Base-by-base conservation (phyloP, 2,888 invertebrate genomes). In the Drosophila ustulata region DNA sequence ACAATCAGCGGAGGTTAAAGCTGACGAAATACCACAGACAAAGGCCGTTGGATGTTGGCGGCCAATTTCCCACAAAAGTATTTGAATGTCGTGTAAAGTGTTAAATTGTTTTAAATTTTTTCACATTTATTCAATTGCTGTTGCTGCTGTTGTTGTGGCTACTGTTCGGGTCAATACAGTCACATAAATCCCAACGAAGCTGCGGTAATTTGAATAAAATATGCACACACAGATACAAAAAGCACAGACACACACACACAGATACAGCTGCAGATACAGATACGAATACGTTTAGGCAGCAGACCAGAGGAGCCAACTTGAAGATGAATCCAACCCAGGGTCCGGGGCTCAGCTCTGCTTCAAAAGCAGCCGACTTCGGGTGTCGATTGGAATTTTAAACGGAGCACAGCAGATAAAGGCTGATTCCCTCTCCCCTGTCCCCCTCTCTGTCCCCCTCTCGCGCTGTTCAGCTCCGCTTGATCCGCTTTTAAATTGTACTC, bases 301-400 rank as follows among this genome's bases (percentile, higher is more conserved):
- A 32, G 11, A n/a, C 18, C 18, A 18, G 18, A 23, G 45, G 3
- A 28, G 11, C 13, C 4, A 41, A 41, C 13, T 18, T 18, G 18
- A 18, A 18, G 18, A 18, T 18, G 18, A 18, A 18, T 18, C 18
- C 18, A 41, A 18, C 3, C 13, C 52, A 11, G 41, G 3, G 23
- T 37, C 49, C 37, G 59, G 62, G 58, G 61, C 63, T 49, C 30
- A 5, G 28, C 58, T 18, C 18, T 18, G 66, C 75, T 75, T 82
- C 79, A 71, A 85, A 88, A 68, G 77, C 76, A 43, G 71, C 86
- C 86, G 88, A 69, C 76, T 52, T 78, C 63, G 83, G 88, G 88
- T 87, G 86, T 88, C 86, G 86, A 86, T 83, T 83, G 86, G 86
- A 88, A 87, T 87, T 87, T 87, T 87, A 87, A 87, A 87, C 88